Evolutionary conservation across 2,113 vertebrate genomes (phyloP), one percentile per base, ranked within the genome.

Genomic region (Macquaria ambigua): DNA sequence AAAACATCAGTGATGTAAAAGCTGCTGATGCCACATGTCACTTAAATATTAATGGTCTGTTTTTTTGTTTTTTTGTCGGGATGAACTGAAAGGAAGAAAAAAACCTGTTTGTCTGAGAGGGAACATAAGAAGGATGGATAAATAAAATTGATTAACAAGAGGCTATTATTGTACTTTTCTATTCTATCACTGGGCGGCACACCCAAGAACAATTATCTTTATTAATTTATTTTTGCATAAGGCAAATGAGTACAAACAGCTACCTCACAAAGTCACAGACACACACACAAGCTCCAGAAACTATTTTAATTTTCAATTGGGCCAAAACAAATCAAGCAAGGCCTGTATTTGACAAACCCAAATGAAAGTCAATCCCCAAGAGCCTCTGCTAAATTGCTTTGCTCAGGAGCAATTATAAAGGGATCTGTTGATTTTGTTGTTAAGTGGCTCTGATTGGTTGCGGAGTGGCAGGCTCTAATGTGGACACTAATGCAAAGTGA

Each of bases 361-460:
- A 91, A 90, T 87, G 80, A 88, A 87, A 88, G 71, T 77, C 85
- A 62, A 70, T 72, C 76, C 90, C 84, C 85, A 56, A 67, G 90
- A 89, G 91, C 18, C 23, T 69, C 53, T 18, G 61, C 74, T 84
- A 88, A 92, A 94, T 93, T 90, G 86, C 88, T 91, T 93, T 92
- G 75, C 92, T 93, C 78, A 55, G 82, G 83, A 84, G 73, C 87
- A 93, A 90, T 93, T 92, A 92, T 89, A 91, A 91, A 85, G 70
- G 83, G 89, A 91, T 91, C 79, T 84, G 88, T 93, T 92, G 91
- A 91, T 92, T 89, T 90, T 90, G 81, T 55, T 86, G 77, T 86
- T 90, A 91, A 89, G 75, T 86, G 86, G 52, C 59, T 85, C 55
- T 87, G 84, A 92, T 93, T 90, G 90, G 91, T 74, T 90, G 83